These are phyloP conservation scores for Crocallis elinguaria DNA, from an alignment of 2,888 invertebrate genomes.

Conservation along the genomic window DNA sequence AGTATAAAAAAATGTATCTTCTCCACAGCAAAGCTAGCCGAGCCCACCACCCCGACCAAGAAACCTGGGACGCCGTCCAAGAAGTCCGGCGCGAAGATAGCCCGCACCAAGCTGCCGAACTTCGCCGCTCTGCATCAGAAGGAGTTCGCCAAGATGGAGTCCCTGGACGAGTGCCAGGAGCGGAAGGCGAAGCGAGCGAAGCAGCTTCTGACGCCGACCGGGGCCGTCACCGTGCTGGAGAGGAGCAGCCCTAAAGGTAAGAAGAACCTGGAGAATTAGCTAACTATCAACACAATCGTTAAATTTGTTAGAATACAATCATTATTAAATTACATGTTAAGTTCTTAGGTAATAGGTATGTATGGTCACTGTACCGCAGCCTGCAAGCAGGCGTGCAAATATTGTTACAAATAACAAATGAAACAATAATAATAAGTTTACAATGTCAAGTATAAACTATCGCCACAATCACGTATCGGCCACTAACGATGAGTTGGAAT, in stretches of 20 bases:
- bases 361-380: no score
- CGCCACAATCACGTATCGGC: no score
- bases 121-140: slow-evolving; percentile 88
- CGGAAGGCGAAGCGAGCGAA: slow-evolving; percentile 74
- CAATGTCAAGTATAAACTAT: no score
- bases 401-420: no score
- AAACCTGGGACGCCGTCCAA: slow-evolving; percentile 44
- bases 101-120: slow-evolving; percentile 86
- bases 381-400: no score
- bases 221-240: slow-evolving; percentile 49
- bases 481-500: no score
- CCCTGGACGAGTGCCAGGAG: slow-evolving; percentile 85
- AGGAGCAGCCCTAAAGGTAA: slow-evolving; percentile 63
- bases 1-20: background rate
- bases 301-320: no score
- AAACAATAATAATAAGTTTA: no score
- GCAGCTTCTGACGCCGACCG: slow-evolving; percentile 67
- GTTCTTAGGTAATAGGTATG: no score
- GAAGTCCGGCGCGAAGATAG: slow-evolving; percentile 32
- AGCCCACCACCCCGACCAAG: slow-evolving; percentile 46
- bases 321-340: no score
- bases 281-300: no score
- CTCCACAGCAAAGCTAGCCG: slow-evolving; percentile 55
- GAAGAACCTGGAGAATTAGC: no score
- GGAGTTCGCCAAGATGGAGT: slow-evolving; percentile 88